Evolutionary conservation across 2,797 vertebrate species (phyloP).

Genomic region (Rhadinocentrus ornatus): DNA sequence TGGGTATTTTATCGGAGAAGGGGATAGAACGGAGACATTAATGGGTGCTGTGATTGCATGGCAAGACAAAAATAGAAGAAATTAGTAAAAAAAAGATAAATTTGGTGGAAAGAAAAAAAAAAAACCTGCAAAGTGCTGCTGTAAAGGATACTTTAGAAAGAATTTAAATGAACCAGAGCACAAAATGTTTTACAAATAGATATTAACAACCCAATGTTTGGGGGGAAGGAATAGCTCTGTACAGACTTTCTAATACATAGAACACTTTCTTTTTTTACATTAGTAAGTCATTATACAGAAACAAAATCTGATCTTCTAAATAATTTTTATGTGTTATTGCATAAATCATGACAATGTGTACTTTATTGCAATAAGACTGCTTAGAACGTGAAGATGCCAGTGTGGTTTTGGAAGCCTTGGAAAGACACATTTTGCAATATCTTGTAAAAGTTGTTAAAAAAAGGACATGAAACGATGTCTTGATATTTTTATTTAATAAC

Average conservation of each 20-base stretch:
- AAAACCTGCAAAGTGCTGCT: constrained; percentile 63
- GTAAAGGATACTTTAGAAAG: constrained; percentile 60
- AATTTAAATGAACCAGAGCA: constrained; percentile 48
- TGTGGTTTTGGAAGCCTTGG: not conserved
- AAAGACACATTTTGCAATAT: not conserved
- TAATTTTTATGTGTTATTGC: not conserved
- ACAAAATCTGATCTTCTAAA: not conserved
- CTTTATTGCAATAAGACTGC: not conserved
- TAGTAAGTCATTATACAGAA: not conserved
- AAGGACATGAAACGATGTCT: not conserved
- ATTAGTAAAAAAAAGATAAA: constrained; percentile 70
- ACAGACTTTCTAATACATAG: constrained; percentile 4
- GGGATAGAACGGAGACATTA: constrained; percentile 67
- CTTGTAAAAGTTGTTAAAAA: not conserved
- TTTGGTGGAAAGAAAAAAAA: constrained; percentile 42
- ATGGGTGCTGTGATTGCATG: constrained; percentile 68
- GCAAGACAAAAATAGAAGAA: constrained; percentile 74
- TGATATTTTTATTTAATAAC: not conserved
- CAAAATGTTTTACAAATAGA: constrained; percentile 53
- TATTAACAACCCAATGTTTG: constrained; percentile 20
- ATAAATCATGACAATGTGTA: not conserved
- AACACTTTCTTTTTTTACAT: not conserved
- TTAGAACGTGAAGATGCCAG: not conserved
- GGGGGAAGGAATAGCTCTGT: not conserved
- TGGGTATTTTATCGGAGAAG: constrained; percentile 56